Conservation (phyloP, 2,113 vertebrate species). For the Tyrannus savana region DNA sequence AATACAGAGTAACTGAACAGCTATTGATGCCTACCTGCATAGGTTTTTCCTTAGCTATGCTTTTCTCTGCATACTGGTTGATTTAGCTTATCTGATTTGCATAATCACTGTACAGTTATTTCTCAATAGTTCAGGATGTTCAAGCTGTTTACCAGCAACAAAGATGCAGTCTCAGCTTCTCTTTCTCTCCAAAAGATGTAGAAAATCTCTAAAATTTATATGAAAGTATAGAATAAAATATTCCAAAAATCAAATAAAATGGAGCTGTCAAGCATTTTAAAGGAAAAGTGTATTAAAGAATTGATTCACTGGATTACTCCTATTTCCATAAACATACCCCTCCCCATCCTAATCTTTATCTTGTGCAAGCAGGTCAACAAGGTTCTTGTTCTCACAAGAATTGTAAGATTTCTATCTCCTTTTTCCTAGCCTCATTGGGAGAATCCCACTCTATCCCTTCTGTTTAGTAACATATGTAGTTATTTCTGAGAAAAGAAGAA, state of each 20-base stretch:
- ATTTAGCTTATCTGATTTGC: conserved; percentile 65
- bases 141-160: conserved; percentile 60
- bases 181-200: conserved; percentile 35
- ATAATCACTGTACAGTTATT: conserved; percentile 58
- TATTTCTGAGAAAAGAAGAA: conserved; percentile 15
- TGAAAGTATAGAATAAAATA: conserved; percentile 53
- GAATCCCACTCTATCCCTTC: neutral
- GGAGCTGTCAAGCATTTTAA: neutral
- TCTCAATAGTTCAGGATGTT: conserved; percentile 37
- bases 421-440: neutral
- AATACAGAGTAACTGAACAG: neutral
- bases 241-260: conserved; percentile 50
- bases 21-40: conserved; percentile 51
- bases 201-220: conserved; percentile 28
- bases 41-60: conserved; percentile 48
- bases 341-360: conserved; percentile 41
- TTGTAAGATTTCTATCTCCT: neutral
- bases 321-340: conserved; percentile 7
- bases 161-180: conserved; percentile 66
- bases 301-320: conserved; percentile 36
- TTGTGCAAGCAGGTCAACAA: conserved; percentile 44
- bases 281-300: conserved; percentile 3
- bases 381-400: conserved; percentile 22
- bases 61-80: conserved; percentile 24
- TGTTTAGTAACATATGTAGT: neutral